Conservation (phyloP, 1,140 invertebrate species). For the Trichoplusia ni region DNA sequence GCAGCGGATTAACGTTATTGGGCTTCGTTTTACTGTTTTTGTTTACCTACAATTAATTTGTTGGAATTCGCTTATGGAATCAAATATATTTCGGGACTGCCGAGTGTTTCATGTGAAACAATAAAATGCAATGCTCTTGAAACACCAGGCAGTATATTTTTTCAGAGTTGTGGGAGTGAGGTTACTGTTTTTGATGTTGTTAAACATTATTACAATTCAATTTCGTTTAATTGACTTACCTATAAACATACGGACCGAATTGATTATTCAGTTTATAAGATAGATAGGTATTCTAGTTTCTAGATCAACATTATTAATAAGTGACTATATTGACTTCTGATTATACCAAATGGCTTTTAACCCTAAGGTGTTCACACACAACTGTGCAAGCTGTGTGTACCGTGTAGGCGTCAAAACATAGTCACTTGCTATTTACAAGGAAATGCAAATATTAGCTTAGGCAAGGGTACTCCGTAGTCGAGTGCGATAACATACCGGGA, state of each 20-base stretch:
- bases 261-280: too few relatives aligned
- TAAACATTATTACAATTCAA: too few relatives aligned
- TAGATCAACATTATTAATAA: slow-evolving; percentile 1
- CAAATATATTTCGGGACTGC: slow-evolving; percentile 1
- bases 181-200: not conserved
- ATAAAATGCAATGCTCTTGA: not conserved
- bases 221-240: too few relatives aligned
- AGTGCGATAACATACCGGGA: slow-evolving; percentile 31
- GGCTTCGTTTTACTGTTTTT: not conserved
- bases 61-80: slow-evolving; percentile 6
- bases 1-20: slow-evolving; percentile 12
- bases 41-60: slow-evolving; percentile 7
- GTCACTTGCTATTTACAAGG: slow-evolving; percentile 36
- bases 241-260: too few relatives aligned
- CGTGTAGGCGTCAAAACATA: slow-evolving; percentile 24
- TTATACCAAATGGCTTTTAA: slow-evolving; percentile 4
- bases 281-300: too few relatives aligned
- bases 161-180: not conserved
- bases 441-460: slow-evolving; percentile 41
- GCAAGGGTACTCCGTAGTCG: slow-evolving; percentile 28
- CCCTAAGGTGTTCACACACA: slow-evolving; percentile 15
- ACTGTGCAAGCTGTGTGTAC: slow-evolving; percentile 11
- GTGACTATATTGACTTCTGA: slow-evolving; percentile 1
- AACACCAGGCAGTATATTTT: not conserved
- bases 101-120: not conserved